A percentile compares a stretch with the other conserved stretches of the same genome.
Evolutionary conservation across 2,797 vertebrate species (phyloP).

Genomic region (Bovichtus variegatus): DNA sequence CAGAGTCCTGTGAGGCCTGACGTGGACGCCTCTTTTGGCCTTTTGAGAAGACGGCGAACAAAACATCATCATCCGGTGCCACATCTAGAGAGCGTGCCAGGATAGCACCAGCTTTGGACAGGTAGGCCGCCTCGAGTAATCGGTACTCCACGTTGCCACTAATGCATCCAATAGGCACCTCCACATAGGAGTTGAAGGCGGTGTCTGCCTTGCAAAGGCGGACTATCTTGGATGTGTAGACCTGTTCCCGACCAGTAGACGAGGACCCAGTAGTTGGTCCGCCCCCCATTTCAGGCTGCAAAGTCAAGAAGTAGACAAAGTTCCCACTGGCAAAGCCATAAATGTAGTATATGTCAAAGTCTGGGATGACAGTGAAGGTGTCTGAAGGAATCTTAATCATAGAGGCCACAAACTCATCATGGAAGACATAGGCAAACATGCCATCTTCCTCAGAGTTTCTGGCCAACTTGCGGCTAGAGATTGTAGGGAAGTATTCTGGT

Average conservation of each 20-base stretch:
- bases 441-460: constrained; percentile 97
- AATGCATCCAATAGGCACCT: constrained; percentile 96
- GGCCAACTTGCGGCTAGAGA: constrained; percentile 96
- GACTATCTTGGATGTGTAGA: constrained; percentile 98
- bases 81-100: constrained; percentile 91
- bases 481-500: constrained; percentile 98
- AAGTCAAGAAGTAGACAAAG: constrained; percentile 97
- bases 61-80: constrained; percentile 91
- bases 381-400: constrained; percentile 99
- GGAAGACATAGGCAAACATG: constrained; percentile 99
- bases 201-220: constrained; percentile 97
- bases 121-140: constrained; percentile 95
- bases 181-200: constrained; percentile 97
- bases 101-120: constrained; percentile 94
- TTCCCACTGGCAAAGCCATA: constrained; percentile 98
- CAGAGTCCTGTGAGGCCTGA: constrained; percentile 93
- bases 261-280: constrained; percentile 88
- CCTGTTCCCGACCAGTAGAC: constrained; percentile 94
- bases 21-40: constrained; percentile 96
- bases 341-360: constrained; percentile 99
- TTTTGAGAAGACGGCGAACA: constrained; percentile 97
- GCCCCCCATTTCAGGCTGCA: constrained; percentile 97
- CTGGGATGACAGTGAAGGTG: constrained; percentile 96
- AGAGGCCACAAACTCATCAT: constrained; percentile 98
- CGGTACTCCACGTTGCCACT: constrained; percentile 95